Percentiles rank a stretch among this genome's conserved stretches.
These are phyloP conservation scores for Drosophila pseudoobscura DNA, from an alignment of 1,140 invertebrate genomes.

Conservation along the genomic window DNA sequence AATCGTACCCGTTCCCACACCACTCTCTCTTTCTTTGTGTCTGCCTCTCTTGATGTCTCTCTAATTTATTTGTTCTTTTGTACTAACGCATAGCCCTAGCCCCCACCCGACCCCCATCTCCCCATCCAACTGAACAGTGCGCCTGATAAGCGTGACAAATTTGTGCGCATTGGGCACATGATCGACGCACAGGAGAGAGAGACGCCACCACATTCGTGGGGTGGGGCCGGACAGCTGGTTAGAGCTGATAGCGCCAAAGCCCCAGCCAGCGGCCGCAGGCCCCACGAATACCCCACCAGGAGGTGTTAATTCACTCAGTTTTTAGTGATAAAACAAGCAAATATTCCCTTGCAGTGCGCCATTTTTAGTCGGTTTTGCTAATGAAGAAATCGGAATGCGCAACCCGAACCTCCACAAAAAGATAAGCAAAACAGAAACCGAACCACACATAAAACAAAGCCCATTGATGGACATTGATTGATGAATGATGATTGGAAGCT, in stretches of 20 bases:
- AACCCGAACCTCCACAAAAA: no score
- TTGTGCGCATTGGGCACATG: conserved; percentile 64
- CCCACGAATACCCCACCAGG: neutral
- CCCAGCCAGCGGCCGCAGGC: neutral
- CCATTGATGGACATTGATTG: no score
- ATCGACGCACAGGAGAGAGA: conserved; percentile 36
- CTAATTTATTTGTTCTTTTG: conserved; percentile 1
- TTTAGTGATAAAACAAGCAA: conserved; percentile 24
- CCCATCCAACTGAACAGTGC: neutral
- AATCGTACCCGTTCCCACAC: no score
- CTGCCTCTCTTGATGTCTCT: no score
- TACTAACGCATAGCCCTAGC: neutral
- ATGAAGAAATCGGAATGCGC: no score
- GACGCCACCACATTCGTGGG: conserved; percentile 17
- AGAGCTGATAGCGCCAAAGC: conserved; percentile 53
- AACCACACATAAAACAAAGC: conserved; percentile 5
- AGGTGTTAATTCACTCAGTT: conserved; percentile 57
- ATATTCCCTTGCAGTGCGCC: conserved; percentile 4
- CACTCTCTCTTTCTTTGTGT: no score
- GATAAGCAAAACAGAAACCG: neutral
- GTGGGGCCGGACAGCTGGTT: neutral
- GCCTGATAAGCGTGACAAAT: conserved; percentile 74
- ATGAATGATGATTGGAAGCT: no score
- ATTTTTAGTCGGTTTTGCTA: neutral
- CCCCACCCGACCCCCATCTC: neutral